Evolutionary conservation across 2,888 invertebrate genomes (phyloP).

Genomic region (Epinotia demarniana): DNA sequence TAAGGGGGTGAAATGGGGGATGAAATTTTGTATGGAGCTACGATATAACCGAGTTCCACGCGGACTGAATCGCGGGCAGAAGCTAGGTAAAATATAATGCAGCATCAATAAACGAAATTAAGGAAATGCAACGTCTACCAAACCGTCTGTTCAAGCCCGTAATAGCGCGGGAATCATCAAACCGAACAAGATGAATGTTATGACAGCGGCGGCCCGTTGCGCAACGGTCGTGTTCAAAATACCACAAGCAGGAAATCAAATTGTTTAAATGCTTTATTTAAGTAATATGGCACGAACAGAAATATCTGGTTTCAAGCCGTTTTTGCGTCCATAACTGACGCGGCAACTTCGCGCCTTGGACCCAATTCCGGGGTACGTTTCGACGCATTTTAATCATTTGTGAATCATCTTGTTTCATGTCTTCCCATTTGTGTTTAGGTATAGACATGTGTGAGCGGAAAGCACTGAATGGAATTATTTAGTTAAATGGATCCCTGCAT

Average conservation of each 20-base stretch:
- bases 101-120: neutral
- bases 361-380: neutral
- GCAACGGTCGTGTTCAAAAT: conserved; percentile 38
- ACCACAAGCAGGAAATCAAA: conserved; percentile 59
- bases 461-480: neutral
- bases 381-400: neutral
- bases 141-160: conserved; percentile 25
- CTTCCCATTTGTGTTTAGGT: neutral
- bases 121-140: conserved; percentile 27
- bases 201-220: conserved; percentile 43
- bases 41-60: no score
- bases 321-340: conserved; percentile 52
- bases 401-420: neutral
- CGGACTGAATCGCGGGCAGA: no score
- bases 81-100: no score
- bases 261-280: conserved; percentile 61
- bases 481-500: conserved; percentile 37
- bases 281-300: conserved; percentile 52
- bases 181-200: conserved; percentile 38
- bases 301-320: conserved; percentile 60
- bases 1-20: no score
- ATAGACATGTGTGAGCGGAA: neutral
- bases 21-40: no score
- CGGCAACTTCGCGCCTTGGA: conserved; percentile 52
- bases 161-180: conserved; percentile 26